Evolutionary conservation across 2,888 invertebrate species (phyloP).

Genomic region (Harpagoxenus sublaevis): DNA sequence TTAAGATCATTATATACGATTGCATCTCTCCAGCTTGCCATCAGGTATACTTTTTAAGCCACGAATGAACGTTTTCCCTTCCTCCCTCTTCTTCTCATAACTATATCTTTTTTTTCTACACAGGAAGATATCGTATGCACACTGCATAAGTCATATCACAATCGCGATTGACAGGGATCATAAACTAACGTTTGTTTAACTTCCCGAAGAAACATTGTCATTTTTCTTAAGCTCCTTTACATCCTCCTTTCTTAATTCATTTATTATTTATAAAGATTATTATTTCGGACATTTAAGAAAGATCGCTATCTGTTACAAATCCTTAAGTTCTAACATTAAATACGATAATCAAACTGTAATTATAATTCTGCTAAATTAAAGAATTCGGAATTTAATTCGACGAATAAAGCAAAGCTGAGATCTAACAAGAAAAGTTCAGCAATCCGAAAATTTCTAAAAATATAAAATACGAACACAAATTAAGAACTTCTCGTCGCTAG

Average conservation of each 20-base stretch:
- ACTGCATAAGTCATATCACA: not conserved
- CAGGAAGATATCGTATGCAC: not conserved
- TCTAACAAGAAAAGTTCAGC: not conserved
- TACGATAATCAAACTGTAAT: not conserved
- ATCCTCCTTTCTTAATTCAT: not conserved
- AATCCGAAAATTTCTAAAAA: not conserved
- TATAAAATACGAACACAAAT: too few relatives aligned
- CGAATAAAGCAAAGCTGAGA: not conserved
- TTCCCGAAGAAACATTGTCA: not conserved
- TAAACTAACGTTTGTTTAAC: not conserved
- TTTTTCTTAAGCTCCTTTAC: not conserved
- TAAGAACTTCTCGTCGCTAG: too few relatives aligned
- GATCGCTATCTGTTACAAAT: not conserved
- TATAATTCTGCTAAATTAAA: not conserved
- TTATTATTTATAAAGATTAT: not conserved
- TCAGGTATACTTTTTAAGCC: constrained; percentile 7
- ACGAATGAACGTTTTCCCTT: not conserved
- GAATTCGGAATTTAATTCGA: not conserved
- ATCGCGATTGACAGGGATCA: not conserved
- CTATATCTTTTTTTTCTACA: not conserved
- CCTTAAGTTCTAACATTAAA: not conserved
- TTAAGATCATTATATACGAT: constrained; percentile 41
- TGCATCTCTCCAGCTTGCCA: constrained; percentile 14
- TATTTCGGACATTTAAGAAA: not conserved
- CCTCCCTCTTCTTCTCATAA: not conserved